Percentiles rank a stretch among this genome's conserved stretches.
Conservation (phyloP, 2,113 vertebrate species). For the Tichodroma muraria region DNA sequence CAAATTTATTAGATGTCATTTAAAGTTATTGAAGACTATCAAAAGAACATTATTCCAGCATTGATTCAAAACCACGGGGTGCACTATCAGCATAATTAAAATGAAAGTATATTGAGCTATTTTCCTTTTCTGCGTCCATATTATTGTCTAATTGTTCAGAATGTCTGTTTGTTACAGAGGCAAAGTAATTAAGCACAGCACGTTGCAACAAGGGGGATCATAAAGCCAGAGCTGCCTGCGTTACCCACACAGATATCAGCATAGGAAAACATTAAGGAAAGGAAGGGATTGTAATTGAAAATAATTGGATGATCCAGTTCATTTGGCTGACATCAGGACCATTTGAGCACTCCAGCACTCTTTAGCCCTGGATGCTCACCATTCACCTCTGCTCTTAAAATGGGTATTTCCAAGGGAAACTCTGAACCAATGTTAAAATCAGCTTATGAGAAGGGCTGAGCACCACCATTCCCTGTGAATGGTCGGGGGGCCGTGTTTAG, state of each 20-base stretch:
- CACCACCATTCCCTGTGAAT: not conserved
- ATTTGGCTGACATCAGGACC: conserved; percentile 67
- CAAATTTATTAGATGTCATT: conserved; percentile 68
- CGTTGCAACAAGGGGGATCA: conserved; percentile 74
- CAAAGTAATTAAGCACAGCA: conserved; percentile 83
- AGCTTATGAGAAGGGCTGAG: not conserved
- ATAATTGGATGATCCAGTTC: conserved; percentile 85
- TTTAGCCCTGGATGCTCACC: conserved; percentile 1
- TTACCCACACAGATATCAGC: conserved; percentile 77
- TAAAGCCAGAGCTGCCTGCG: conserved; percentile 73
- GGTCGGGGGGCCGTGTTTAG: not conserved
- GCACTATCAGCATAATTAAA: conserved; percentile 76
- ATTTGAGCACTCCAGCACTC: not conserved
- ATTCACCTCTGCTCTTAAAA: conserved; percentile 31
- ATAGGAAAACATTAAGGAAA: conserved; percentile 76
- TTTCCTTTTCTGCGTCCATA: conserved; percentile 66
- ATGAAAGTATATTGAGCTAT: conserved; percentile 68
- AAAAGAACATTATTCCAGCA: conserved; percentile 67
- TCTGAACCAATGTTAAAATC: not conserved
- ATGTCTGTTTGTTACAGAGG: conserved; percentile 77
- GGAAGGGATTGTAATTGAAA: conserved; percentile 80
- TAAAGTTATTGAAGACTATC: conserved; percentile 70
- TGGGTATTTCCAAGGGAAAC: not conserved
- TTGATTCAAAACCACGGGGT: conserved; percentile 70
- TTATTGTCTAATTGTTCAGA: conserved; percentile 81